These are phyloP conservation scores for Pilophorus perplexus DNA, from an alignment of 2,888 invertebrate species.

Conservation along the genomic window DNA sequence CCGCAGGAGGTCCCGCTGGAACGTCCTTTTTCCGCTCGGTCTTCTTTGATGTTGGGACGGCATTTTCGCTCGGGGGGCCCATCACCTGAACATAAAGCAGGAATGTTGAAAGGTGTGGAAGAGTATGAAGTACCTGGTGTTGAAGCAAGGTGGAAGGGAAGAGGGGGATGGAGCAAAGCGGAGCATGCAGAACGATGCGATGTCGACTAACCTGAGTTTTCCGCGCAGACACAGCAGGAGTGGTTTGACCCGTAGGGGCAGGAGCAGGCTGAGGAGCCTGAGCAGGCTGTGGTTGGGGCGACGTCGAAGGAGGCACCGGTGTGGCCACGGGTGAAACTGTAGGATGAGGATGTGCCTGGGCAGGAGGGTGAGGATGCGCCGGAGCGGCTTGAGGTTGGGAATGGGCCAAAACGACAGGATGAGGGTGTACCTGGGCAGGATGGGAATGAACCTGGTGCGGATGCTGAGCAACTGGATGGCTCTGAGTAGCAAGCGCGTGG, in stretches of 20 bases:
- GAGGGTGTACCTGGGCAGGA: no score
- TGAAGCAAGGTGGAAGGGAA: neutral
- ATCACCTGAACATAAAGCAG: neutral
- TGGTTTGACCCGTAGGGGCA: neutral
- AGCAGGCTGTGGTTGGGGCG: neutral
- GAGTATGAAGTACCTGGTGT: neutral
- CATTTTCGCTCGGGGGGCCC: slow-evolving; percentile 1
- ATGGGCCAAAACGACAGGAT: no score
- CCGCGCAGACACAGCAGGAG: no score
- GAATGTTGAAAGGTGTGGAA: neutral
- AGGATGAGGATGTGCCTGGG: no score
- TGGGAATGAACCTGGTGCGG: no score
- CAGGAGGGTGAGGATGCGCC: no score
- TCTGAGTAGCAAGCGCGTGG: no score
- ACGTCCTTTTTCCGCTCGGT: slow-evolving; percentile 1
- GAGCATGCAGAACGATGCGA: no score
- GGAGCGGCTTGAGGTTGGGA: no score
- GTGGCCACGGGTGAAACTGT: neutral
- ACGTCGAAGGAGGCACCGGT: neutral
- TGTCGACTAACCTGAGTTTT: no score
- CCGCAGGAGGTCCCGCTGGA: neutral
- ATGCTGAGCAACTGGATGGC: no score
- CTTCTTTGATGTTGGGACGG: neutral
- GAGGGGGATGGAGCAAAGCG: neutral
- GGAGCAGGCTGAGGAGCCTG: neutral